Evolutionary conservation across 2,113 vertebrate genomes (phyloP).

Genomic region (chimpanzee (Pan troglodytes)): NHGRI_mPanTro3-v2.1_pri NC_072398.2:196849001-196849500

Average conservation of each 20-base stretch:
- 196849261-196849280: no score
- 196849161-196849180: background rate
- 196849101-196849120: background rate
- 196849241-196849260: background rate
- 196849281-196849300: background rate
- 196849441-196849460: background rate
- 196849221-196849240: background rate
- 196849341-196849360: background rate
- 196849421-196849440: background rate
- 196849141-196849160: background rate
- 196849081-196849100: background rate
- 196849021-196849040: fast-evolving
- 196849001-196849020: background rate
- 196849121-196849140: background rate
- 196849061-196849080: background rate
- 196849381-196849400: background rate
- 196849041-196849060: background rate
- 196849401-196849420: background rate
- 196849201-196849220: background rate
- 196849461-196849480: no score
- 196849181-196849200: background rate
- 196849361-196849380: background rate
- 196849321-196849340: background rate
- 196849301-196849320: background rate
- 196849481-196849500: background rate